These are phyloP conservation scores for Synergus gifuensis DNA, from an alignment of 2,888 invertebrate species.

Conservation along the genomic window DNA sequence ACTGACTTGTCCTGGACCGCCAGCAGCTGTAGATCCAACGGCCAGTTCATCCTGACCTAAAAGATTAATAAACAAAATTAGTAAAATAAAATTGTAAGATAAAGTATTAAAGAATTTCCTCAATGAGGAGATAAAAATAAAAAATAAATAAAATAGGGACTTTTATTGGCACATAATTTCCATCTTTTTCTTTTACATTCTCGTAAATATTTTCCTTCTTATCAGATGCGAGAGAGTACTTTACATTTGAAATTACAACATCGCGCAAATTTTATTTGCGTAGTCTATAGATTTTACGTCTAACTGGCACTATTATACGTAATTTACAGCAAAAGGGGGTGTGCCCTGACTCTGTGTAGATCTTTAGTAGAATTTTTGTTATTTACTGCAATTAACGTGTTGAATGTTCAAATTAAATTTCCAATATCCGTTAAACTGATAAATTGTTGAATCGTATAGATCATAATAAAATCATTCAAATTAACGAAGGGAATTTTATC, in stretches of 20 bases:
- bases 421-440: background rate
- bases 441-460: background rate
- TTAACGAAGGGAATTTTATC: background rate
- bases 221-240: background rate
- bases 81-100: too few relatives aligned
- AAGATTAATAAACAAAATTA: background rate
- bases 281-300: constrained; percentile 4
- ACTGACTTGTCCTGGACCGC: constrained; percentile 50
- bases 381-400: constrained; percentile 26
- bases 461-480: background rate
- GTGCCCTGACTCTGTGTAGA: background rate
- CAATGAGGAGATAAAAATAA: too few relatives aligned
- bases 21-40: constrained; percentile 60
- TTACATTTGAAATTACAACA: background rate
- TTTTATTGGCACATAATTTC: background rate
- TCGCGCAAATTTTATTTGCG: background rate
- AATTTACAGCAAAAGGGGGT: constrained; percentile 33
- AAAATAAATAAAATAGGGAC: background rate
- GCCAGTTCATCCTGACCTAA: constrained; percentile 68
- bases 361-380: constrained; percentile 24
- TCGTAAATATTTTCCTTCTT: background rate
- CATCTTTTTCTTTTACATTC: background rate
- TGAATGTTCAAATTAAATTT: constrained; percentile 3
- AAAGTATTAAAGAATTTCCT: too few relatives aligned
- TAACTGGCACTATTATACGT: constrained; percentile 20